Base-by-base conservation (phyloP, 2,888 invertebrate species). In the Cerceris rybyensis region DNA sequence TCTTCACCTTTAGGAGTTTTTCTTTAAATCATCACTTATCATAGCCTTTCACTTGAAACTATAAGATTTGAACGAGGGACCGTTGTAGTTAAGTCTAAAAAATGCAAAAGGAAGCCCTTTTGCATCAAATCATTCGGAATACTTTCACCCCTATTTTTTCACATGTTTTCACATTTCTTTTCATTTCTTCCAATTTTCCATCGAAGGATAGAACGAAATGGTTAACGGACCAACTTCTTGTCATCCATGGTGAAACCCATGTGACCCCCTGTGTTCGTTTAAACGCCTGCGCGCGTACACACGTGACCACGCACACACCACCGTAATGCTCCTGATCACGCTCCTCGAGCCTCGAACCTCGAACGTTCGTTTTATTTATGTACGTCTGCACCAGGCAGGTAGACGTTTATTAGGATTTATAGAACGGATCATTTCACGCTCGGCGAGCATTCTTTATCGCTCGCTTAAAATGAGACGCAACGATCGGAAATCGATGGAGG, bases 391-490 rank as follows among this genome's bases (percentile, higher is more conserved):
- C 83, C 81, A 78, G 80, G 84, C 90, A 89, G 90, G 89, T 90
- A 87, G 89, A 89, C 90, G 88, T 91, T 91, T 89, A 92, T 91
- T 91, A 89, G 88, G 88, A 91, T 91, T 91, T 92, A 91, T 91
- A 86, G 89, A 88, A 81, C 88, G 88, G 86, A 90, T 91, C 89
- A 88, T 88, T 90, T 87, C 84, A 79, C 81, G 83, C 77, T 70
- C 69, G 71, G 74, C 79, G 68, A 78, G 71, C 74, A 72, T 79
- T 88, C 87, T 87, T 85, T 87, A 86, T 86, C 84, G 80, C 77
- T 0, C 75, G 66, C 80, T 80, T 84, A 84, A 85, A 88, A 87
- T 86, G 87, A 90, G 87, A 87, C 75, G 80, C 86, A 82, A 87
- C 87, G 88, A 90, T 88, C 84, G 84, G 79, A 6, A 72, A 16